Evolutionary conservation across 2,113 vertebrate genomes (phyloP), one percentile per base, ranked within the genome.

Genomic region (Ammodytes dubius): DNA sequence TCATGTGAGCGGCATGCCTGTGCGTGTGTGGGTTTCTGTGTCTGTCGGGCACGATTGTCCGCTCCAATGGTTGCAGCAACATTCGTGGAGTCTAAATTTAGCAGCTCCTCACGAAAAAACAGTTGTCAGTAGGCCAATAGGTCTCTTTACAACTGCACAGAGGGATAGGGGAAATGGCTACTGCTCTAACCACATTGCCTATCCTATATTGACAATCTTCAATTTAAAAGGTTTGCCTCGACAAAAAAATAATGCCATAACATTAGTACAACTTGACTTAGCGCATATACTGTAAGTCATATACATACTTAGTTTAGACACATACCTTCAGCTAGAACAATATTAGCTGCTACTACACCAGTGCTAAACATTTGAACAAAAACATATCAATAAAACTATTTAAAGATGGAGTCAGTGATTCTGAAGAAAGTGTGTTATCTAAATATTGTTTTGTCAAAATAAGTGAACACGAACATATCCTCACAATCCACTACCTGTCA

Each of bases 31-130:
- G 64, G 47, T 72, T 77, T 66, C 52, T 47, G 72, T 35, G 39
- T 27, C 27, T 27, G 27, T 27, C 27, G 27, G 27, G 27, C 27
- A 27, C 0, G 68, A 67, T 63, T 83, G 83, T 85, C 67, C 45
- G 27, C 74, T 90, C 80, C 57, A 47, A 69, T 81, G 78, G 84
- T 57, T 73, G 81, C 67, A 87, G 86, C 72, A 68, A 78, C 87
- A 89, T 87, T 87, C 74, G 80, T 66, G 70, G 19, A 0, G 11
- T 81, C 88, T 93, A 93, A 88, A 91, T 92, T 86, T 91, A 94
- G 84, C 69, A 59, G 27, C 66, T 82, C 39, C 60, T 85, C 35
- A 65, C 88, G 85, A 80, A 82, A 86, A 27, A 83, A 57, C 72
- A 86, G 85, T 79, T 27, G 75, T 72, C 82, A 79, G 83, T 76